These are phyloP conservation scores for Gallirallus australis DNA, from an alignment of 2,797 vertebrate genomes.

Conservation along the genomic window DNA sequence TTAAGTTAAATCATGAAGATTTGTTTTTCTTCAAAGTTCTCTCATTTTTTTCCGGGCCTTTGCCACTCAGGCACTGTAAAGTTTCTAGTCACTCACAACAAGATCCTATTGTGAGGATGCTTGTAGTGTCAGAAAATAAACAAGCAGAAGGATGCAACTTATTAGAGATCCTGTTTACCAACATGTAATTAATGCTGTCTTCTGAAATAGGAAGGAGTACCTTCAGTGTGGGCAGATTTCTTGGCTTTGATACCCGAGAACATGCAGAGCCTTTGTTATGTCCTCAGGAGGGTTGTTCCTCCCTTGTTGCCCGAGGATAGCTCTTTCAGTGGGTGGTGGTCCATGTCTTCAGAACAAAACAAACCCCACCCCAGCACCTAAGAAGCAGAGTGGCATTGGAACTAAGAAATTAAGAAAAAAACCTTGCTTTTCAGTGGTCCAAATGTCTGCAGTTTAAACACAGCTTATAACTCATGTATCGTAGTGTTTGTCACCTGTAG, in stretches of 20 bases:
- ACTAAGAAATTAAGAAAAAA: slow-evolving; percentile 16
- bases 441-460: not conserved
- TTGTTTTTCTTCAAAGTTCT: not conserved
- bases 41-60: not conserved
- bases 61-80: not conserved
- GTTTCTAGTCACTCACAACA: not conserved
- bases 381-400: not conserved
- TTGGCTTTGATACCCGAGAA: not conserved
- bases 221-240: slow-evolving; percentile 20
- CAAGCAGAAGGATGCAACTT: slow-evolving; percentile 13
- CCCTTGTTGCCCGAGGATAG: not conserved
- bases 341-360: not conserved
- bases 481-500: slow-evolving; percentile 1
- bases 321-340: slow-evolving; percentile 8
- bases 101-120: not conserved
- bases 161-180: slow-evolving; percentile 37
- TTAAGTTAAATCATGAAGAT: not conserved
- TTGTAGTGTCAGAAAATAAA: not conserved
- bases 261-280: slow-evolving; percentile 32
- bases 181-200: slow-evolving; percentile 21
- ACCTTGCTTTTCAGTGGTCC: not conserved
- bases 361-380: not conserved
- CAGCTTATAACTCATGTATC: not conserved
- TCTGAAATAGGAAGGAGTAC: slow-evolving; percentile 12
- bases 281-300: slow-evolving; percentile 15